Evolutionary conservation across 1,140 invertebrate species (phyloP), one percentile per base, ranked within the genome.

Genomic region (Carposina sasakii): DNA sequence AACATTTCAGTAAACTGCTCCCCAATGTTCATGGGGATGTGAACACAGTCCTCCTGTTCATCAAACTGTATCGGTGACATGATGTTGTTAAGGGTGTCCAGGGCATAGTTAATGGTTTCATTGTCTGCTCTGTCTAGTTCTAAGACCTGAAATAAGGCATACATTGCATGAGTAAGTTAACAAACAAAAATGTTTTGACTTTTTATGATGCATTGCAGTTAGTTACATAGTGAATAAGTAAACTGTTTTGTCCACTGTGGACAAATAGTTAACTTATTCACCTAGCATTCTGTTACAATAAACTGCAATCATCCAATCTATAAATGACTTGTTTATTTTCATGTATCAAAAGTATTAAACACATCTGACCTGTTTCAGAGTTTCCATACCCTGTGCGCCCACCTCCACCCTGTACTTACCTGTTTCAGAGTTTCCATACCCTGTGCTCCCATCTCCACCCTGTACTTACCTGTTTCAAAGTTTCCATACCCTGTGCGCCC

Each of bases 1-100:
- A 99, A 98, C 87, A 99, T 98, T 88, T 99, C 98, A 3, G 98
- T 98, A 71, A 99, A 99, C 73, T 98, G 96, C 71, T 95, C 94
- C 8, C 98, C 97, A 39, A 91, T 88, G 60, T 90, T 91, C n/a
- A 89, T 83, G 1, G 87, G 85, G 10, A 90, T 83, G 13, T 82
- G 71, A 4, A 86, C 86, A 55, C 88, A 87, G 40, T 90, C 88
- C 81, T 90, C 90, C 86, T 95, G 93, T 77, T 95, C 93, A 21
- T 95, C 92, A 65, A 94, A 93, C 26, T 90, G 88, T 71, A 96
- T 92, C 62, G 92, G 91, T 15, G 91, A 92, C 50, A 96, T 96
- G 45, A 99, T 90, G 83, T 97, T 96, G 69, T 93, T 94, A 0
- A 99, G 85, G 1, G 96, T 94, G 67, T 99, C 97, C 15, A 99